Evolutionary conservation across 2,113 vertebrate species (phyloP).

Genomic region (Lophura nycthemera): DNA sequence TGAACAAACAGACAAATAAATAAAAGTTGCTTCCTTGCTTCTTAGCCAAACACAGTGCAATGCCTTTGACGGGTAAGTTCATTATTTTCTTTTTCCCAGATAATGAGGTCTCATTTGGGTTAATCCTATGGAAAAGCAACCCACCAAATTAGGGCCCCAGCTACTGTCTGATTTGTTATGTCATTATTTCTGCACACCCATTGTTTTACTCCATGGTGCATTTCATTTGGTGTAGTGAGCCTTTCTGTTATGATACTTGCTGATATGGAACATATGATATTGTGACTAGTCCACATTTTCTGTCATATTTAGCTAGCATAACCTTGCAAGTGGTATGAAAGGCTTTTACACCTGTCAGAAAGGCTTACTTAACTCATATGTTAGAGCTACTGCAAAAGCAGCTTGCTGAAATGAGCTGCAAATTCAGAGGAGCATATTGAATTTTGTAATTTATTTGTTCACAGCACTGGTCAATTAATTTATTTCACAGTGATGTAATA

Average conservation of each 20-base stretch:
- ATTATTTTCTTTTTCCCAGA: conserved; percentile 19
- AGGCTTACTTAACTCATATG: conserved; percentile 69
- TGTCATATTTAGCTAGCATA: conserved; percentile 65
- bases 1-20: background rate
- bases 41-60: background rate
- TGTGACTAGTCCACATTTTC: conserved; percentile 59
- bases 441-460: conserved; percentile 76
- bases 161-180: background rate
- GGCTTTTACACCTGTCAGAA: conserved; percentile 74
- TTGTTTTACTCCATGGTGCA: background rate
- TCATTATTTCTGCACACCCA: background rate
- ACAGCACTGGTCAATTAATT: conserved; percentile 75
- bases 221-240: conserved; percentile 28
- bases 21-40: background rate
- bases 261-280: conserved; percentile 71
- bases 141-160: background rate
- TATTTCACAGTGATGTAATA: conserved; percentile 74
- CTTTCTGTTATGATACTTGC: conserved; percentile 54
- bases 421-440: conserved; percentile 69
- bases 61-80: background rate
- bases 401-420: conserved; percentile 69
- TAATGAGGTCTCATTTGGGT: conserved; percentile 20
- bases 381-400: conserved; percentile 38
- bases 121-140: conserved; percentile 11
- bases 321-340: conserved; percentile 64